These are phyloP conservation scores for Pyxicephalus adspersus DNA, from an alignment of 2,113 vertebrate genomes.

Conservation along the genomic window DNA sequence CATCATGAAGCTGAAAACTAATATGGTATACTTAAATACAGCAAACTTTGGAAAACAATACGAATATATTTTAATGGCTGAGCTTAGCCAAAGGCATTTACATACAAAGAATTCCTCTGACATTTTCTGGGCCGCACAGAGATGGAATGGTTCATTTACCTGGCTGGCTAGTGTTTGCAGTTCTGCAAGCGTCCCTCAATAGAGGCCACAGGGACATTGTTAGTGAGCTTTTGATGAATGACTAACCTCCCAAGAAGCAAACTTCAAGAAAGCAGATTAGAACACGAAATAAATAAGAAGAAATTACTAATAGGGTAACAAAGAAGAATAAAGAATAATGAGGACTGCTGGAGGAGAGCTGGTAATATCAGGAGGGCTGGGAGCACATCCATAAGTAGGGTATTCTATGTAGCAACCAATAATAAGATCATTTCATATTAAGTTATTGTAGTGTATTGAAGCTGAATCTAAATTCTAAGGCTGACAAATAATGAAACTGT, in stretches of 20 bases:
- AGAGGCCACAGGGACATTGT: slow-evolving; percentile 3
- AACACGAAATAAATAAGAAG: not conserved
- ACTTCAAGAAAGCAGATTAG: not conserved
- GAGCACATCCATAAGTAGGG: too few relatives aligned
- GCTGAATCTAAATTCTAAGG: too few relatives aligned
- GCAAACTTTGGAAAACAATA: too few relatives aligned
- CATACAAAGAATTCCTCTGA: not conserved
- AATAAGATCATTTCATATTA: too few relatives aligned
- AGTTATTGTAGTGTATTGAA: too few relatives aligned
- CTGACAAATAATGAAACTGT: too few relatives aligned
- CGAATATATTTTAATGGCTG: too few relatives aligned
- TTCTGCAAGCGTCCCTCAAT: not conserved
- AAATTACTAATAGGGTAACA: not conserved
- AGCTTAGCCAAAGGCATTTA: not conserved
- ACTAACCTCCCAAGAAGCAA: not conserved
- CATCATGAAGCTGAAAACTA: too few relatives aligned
- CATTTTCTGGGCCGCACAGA: not conserved
- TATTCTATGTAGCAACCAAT: too few relatives aligned
- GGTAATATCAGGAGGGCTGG: not conserved
- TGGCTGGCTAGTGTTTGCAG: not conserved
- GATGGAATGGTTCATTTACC: not conserved
- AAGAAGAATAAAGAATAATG: not conserved
- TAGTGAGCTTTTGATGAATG: slow-evolving; percentile 1
- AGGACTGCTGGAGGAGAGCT: not conserved
- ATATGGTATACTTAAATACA: too few relatives aligned